Evolutionary conservation across 2,797 vertebrate genomes (phyloP), one percentile per base, ranked within the genome.

Genomic region (Poecilia wingei): DNA sequence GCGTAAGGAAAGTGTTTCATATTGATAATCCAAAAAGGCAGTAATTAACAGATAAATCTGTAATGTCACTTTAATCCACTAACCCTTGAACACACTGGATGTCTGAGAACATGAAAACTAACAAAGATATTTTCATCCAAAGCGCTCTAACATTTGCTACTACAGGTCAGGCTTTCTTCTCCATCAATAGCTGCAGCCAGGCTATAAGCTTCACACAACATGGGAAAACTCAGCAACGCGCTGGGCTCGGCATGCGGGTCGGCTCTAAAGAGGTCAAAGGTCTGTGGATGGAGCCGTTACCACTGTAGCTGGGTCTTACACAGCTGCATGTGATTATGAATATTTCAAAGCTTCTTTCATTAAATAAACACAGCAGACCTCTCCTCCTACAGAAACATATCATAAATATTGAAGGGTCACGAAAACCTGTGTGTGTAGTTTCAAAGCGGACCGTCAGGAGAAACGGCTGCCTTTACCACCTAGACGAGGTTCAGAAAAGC

Each of bases 331-430:
- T 78, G 75, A 64, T 6, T 72, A 94, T 95, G 78, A 95, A 95
- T 95, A 94, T 95, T 95, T 96, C 86, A 95, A 76, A 87, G 33
- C 75, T 9, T 49, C 55, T 57, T 88, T 94, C 91, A 94, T 95
- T 93, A 95, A 95, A 95, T 92, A 93, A 95, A 92, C 92, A 95
- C 72, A 12, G 61, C 0, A 75, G 84, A 78, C 79, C 81, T 85
- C 72, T 13, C 77, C 61, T 59, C 91, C 90, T 84, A 78, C 80
- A 28, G 87, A 88, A 89, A 91, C 87, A 86, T 69, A 45, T 43
- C 81, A 94, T 94, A 82, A 94, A 93, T 94, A 92, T 86, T 94
- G 80, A 84, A 94, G 84, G 78, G 18, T 20, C 53, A 36, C 71
- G 77, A 83, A 88, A 93, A 79, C 85, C 83, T 55, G 4, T 85